A percentile compares a stretch with the other conserved stretches of the same genome.
phyloP scores from a whole-genome alignment of 2,797 vertebrate species.

The Lepus townsendii region DNA sequence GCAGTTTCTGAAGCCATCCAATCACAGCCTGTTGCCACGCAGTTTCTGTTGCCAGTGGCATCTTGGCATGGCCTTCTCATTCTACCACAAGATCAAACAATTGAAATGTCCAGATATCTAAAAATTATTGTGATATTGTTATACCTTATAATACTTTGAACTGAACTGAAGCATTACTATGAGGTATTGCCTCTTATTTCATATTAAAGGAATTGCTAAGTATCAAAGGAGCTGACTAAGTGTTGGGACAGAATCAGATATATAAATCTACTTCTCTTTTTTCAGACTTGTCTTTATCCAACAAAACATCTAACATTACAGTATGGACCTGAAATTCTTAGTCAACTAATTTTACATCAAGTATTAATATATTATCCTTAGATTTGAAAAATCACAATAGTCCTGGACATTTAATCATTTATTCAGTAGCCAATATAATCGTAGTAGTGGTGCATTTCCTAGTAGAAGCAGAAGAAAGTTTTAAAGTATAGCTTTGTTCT shows the following conservation, averaged over 20 bases:
- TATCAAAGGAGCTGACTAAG: neutral
- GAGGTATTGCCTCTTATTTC: neutral
- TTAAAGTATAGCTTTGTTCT: neutral
- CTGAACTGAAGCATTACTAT: neutral
- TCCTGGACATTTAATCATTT: neutral
- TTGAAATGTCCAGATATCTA: too few species aligned
- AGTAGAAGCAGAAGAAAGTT: neutral
- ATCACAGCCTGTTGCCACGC: too few species aligned
- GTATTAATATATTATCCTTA: neutral
- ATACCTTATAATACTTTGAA: neutral
- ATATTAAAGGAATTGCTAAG: neutral
- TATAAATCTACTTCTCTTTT: neutral
- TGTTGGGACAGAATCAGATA: neutral
- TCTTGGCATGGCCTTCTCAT: too few species aligned
- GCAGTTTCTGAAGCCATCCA: too few species aligned
- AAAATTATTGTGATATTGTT: neutral
- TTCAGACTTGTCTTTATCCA: neutral
- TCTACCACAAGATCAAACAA: neutral
- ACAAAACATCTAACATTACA: neutral
- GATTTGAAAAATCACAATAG: neutral
- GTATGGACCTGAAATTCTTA: neutral
- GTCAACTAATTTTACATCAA: neutral
- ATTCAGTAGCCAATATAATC: neutral
- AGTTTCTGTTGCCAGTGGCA: too few species aligned
- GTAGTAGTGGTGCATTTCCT: neutral